Percentiles rank a stretch among this genome's conserved stretches.
phyloP scores from a whole-genome alignment of 2,113 vertebrate genomes.

The Clupea harengus region DNA sequence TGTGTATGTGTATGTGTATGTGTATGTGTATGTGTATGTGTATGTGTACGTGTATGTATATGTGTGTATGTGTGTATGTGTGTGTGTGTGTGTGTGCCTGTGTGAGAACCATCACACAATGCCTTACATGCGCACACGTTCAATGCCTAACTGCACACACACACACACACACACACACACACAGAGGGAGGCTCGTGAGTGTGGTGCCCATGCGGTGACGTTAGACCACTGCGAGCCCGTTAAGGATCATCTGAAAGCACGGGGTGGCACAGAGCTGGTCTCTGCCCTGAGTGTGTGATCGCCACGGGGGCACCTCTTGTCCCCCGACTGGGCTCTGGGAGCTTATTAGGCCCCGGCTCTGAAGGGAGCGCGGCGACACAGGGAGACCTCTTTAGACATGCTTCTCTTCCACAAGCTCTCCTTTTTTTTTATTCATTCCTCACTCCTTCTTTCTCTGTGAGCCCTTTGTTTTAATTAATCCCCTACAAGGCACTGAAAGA shows the following conservation, averaged over 20 bases:
- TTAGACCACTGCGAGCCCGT: constrained; percentile 35
- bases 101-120: too few relatives aligned
- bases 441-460: constrained; percentile 13
- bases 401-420: not conserved
- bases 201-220: not conserved
- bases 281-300: constrained; percentile 21
- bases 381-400: not conserved
- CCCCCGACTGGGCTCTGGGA: not conserved
- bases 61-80: too few relatives aligned
- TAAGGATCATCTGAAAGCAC: constrained; percentile 37
- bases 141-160: not conserved
- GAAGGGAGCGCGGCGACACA: not conserved
- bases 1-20: not conserved
- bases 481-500: constrained; percentile 31
- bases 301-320: not conserved
- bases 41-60: not conserved
- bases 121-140: too few relatives aligned
- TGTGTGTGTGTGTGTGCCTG: too few relatives aligned
- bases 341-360: not conserved
- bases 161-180: constrained; percentile 17
- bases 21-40: not conserved
- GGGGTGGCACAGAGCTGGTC: constrained; percentile 21
- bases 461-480: constrained; percentile 33
- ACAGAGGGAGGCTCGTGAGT: constrained; percentile 22
- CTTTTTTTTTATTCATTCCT: constrained; percentile 7